Conservation (phyloP, 1,140 invertebrate genomes). For the Anthonomus grandis region DNA sequence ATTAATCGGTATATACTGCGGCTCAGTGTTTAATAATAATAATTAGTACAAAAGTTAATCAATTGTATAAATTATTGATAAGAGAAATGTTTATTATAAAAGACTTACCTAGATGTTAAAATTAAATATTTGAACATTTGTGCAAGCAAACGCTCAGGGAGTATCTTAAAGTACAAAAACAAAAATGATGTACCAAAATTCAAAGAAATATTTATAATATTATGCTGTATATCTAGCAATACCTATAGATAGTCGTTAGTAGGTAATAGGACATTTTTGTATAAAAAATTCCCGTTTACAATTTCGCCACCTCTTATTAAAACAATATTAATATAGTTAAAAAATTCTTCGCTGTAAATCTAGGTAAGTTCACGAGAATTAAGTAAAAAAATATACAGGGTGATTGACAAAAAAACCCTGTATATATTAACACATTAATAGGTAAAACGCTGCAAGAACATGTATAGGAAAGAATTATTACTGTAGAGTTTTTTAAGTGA, state of each 20-base stretch:
- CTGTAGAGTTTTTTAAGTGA: background rate
- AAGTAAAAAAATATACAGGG: background rate
- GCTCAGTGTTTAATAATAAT: slow-evolving; percentile 29
- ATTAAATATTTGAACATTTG: slow-evolving; percentile 18
- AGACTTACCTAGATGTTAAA: slow-evolving; percentile 41
- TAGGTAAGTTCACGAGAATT: slow-evolving; percentile 6
- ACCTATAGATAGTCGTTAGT: background rate
- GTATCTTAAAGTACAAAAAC: slow-evolving; percentile 24
- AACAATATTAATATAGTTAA: background rate
- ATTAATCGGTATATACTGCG: slow-evolving; percentile 18
- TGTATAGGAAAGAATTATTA: slow-evolving; percentile 4
- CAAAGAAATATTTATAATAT: slow-evolving; percentile 12
- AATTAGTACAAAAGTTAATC: slow-evolving; percentile 35
- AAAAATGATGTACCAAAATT: slow-evolving; percentile 34
- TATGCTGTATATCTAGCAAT: background rate
- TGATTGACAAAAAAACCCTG: background rate
- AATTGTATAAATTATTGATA: slow-evolving; percentile 26
- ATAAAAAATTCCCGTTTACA: background rate
- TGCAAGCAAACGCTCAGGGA: slow-evolving; percentile 26
- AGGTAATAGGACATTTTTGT: background rate
- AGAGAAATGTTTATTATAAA: slow-evolving; percentile 12
- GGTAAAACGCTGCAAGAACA: slow-evolving; percentile 13
- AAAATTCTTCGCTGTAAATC: background rate
- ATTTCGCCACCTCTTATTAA: background rate
- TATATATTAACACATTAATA: background rate